phyloP scores from a whole-genome alignment of 2,113 vertebrate genomes.

The Cairina moschata region DNA sequence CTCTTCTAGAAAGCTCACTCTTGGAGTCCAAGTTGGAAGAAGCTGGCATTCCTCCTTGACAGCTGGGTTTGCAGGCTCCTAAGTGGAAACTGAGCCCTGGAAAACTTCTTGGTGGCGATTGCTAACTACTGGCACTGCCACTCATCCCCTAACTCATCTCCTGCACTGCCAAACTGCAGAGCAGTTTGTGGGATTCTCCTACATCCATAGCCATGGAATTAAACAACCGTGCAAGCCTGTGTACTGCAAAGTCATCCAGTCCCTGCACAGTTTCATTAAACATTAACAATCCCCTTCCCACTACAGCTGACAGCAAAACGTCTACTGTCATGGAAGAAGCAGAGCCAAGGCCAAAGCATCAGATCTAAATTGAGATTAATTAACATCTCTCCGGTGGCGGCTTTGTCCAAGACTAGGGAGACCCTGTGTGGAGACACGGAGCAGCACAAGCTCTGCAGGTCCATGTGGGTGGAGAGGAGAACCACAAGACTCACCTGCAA shows the following conservation, averaged over 20 bases:
- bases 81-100: neutral
- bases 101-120: neutral
- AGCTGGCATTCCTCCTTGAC: neutral
- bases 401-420: conserved; percentile 47
- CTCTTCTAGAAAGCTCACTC: neutral
- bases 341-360: neutral
- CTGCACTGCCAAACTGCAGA: neutral
- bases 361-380: neutral
- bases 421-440: conserved; percentile 57
- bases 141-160: neutral
- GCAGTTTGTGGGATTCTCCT: neutral
- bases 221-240: neutral
- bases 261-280: neutral
- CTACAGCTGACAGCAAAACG: neutral
- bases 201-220: neutral
- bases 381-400: neutral
- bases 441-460: conserved; percentile 25
- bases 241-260: neutral
- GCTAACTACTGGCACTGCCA: neutral
- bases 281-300: neutral
- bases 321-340: rapidly evolving
- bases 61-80: neutral
- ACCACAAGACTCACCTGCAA: neutral
- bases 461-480: neutral
- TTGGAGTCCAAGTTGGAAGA: neutral